Conservation (phyloP, 2,113 vertebrate genomes). For the Syngnathus floridae region DNA sequence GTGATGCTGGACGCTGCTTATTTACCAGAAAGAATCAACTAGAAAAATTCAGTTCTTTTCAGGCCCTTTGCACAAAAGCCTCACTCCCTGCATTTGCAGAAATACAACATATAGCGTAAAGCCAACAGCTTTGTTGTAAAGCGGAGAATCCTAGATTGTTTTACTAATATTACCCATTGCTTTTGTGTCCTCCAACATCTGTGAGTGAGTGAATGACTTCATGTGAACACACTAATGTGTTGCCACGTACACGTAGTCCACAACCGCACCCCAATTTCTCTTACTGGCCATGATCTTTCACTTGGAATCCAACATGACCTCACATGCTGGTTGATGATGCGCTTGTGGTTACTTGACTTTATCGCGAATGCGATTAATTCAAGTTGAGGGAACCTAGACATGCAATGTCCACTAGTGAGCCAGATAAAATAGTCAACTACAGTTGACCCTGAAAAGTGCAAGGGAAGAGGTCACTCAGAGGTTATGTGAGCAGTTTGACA, state of each 20-base stretch:
- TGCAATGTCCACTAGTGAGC: constrained; percentile 1
- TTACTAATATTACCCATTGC: background rate
- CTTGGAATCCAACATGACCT: constrained; percentile 21
- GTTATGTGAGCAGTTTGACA: constrained; percentile 20
- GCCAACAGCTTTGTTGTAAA: background rate
- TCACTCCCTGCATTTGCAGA: background rate
- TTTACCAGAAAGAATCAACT: background rate
- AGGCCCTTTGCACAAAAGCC: background rate
- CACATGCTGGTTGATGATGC: constrained; percentile 10
- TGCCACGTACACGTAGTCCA: constrained; percentile 10
- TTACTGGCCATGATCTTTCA: constrained; percentile 5
- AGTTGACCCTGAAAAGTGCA: constrained; percentile 21
- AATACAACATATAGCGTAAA: background rate
- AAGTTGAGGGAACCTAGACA: constrained; percentile 2
- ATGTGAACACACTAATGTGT: background rate
- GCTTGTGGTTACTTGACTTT: constrained; percentile 26
- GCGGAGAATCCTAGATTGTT: background rate
- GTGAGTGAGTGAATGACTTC: constrained; percentile 3
- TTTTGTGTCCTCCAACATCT: background rate
- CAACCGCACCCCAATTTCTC: constrained; percentile 9
- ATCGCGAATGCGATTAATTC: constrained; percentile 14
- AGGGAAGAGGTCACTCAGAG: constrained; percentile 24
- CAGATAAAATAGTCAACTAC: constrained; percentile 13
- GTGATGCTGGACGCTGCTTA: background rate
- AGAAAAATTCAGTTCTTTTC: background rate